Conservation (phyloP, 2,888 invertebrate species). For the Griposia aprilina region DNA sequence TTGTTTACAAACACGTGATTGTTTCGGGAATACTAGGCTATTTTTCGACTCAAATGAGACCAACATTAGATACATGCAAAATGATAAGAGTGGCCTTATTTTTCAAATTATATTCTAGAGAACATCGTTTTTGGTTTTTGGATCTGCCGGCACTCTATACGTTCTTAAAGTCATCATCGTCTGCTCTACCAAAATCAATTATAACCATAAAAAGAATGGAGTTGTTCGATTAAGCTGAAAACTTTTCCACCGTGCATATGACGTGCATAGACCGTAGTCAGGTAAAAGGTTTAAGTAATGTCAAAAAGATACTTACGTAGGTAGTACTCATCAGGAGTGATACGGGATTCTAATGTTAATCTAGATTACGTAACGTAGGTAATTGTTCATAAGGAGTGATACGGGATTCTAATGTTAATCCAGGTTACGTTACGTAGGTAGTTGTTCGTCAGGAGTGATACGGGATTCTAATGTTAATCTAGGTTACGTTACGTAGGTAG, state of each 20-base stretch:
- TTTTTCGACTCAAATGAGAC: background rate
- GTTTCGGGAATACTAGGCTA: background rate
- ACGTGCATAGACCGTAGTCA: slow-evolving; percentile 39
- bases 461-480: too few species aligned
- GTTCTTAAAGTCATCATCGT: background rate
- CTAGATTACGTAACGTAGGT: background rate
- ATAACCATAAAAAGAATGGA: slow-evolving; percentile 14
- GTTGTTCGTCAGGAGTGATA: too few species aligned
- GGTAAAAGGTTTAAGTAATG: slow-evolving; percentile 30
- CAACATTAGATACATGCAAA: too few species aligned
- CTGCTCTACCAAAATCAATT: slow-evolving; percentile 11
- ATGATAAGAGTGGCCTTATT: background rate
- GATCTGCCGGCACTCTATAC: background rate
- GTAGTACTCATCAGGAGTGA: slow-evolving; percentile 7
- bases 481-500: too few species aligned
- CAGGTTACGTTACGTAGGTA: background rate
- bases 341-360: background rate
- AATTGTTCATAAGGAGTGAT: slow-evolving; percentile 17
- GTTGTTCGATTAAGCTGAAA: slow-evolving; percentile 21
- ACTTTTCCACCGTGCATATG: slow-evolving; percentile 24
- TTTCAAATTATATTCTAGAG: background rate
- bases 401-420: background rate
- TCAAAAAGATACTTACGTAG: slow-evolving; percentile 1
- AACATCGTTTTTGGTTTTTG: background rate
- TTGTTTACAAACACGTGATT: too few species aligned